phyloP scores from a whole-genome alignment of 2,113 vertebrate genomes.

The Notiomystis cincta region DNA sequence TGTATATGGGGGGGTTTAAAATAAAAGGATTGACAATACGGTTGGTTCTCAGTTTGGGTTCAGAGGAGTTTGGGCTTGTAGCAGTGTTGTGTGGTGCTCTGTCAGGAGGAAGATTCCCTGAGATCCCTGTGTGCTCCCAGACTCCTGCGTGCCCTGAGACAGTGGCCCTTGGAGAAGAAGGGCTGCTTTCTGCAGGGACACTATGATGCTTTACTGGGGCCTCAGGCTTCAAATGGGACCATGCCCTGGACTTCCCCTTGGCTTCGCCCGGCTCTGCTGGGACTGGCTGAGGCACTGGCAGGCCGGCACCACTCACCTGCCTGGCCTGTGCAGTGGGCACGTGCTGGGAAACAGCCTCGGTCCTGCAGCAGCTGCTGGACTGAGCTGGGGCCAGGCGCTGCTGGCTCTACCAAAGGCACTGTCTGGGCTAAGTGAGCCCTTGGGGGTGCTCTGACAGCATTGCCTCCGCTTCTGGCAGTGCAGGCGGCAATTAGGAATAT shows the following conservation, averaged over 20 bases:
- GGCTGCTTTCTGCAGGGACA: neutral
- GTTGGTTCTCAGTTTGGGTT: neutral
- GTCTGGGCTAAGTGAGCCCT: neutral
- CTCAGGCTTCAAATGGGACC: accelerated
- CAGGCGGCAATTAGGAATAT: neutral
- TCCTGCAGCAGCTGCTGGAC: neutral
- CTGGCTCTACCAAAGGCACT: neutral
- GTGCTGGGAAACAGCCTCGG: neutral
- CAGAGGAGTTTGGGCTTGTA: neutral
- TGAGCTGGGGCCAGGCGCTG: neutral
- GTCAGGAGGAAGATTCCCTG: neutral
- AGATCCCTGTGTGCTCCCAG: neutral
- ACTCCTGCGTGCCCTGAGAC: accelerated
- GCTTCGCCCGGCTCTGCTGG: neutral
- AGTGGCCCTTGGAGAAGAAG: neutral
- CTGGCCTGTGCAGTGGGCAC: neutral
- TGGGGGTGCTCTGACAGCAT: constrained; percentile 2
- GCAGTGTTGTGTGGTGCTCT: neutral
- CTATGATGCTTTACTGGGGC: neutral
- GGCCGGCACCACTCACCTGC: accelerated
- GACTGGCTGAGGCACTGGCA: accelerated
- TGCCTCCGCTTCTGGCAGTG: neutral
- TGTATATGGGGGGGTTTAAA: neutral
- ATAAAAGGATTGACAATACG: neutral
- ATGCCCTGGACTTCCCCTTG: accelerated